Conservation (phyloP, 2,888 invertebrate genomes). For the Villa cingulata region DNA sequence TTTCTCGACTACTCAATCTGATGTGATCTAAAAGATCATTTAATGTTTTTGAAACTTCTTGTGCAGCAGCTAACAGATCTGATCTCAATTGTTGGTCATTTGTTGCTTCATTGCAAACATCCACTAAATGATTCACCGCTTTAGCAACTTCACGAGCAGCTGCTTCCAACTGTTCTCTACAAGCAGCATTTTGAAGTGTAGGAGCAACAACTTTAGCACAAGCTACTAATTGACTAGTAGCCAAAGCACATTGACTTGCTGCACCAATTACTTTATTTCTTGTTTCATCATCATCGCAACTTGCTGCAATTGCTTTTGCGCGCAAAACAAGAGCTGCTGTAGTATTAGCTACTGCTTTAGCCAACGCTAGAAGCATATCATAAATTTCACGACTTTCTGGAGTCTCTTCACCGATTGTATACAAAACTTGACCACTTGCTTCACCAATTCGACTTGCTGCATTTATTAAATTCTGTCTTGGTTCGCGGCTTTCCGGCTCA, state of each 20-base stretch:
- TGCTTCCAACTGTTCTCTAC: slow-evolving; percentile 80
- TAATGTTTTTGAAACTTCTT: slow-evolving; percentile 75
- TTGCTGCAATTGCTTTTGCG: slow-evolving; percentile 91
- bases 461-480: slow-evolving; percentile 81
- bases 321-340: slow-evolving; percentile 92
- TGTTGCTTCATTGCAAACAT: slow-evolving; percentile 61
- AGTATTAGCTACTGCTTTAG: slow-evolving; percentile 95
- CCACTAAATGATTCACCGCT: slow-evolving; percentile 80
- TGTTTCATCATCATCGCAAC: slow-evolving; percentile 51
- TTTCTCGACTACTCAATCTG: slow-evolving; percentile 51
- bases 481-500: slow-evolving; percentile 88
- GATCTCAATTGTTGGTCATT: slow-evolving; percentile 54
- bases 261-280: slow-evolving; percentile 68
- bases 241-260: slow-evolving; percentile 92
- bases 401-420: slow-evolving; percentile 87
- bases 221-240: slow-evolving; percentile 94
- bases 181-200: slow-evolving; percentile 64
- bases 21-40: slow-evolving; percentile 84
- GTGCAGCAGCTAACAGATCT: slow-evolving; percentile 71
- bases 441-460: slow-evolving; percentile 96
- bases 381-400: slow-evolving; percentile 67
- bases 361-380: slow-evolving; percentile 83
- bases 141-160: slow-evolving; percentile 87
- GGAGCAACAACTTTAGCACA: slow-evolving; percentile 90
- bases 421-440: slow-evolving; percentile 84